Conservation (phyloP, 2,888 invertebrate species). For the Conus canariensis region DNA sequence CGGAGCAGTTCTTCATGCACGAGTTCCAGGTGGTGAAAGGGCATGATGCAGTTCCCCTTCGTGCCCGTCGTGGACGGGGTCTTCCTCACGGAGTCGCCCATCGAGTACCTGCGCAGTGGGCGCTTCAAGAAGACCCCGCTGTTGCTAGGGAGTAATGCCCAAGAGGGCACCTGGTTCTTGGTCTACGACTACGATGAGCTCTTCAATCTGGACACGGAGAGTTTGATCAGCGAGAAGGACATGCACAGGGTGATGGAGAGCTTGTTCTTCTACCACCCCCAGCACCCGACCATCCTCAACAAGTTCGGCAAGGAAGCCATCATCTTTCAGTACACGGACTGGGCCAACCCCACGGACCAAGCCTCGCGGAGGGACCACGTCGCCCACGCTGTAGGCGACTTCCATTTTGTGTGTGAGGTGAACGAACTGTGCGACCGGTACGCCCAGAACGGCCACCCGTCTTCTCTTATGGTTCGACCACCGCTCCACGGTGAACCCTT, state of each 20-base stretch:
- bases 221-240: slow-evolving; percentile 86
- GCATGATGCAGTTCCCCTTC: slow-evolving; percentile 92
- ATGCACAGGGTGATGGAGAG: slow-evolving; percentile 88
- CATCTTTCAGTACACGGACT: slow-evolving; percentile 94
- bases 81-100: slow-evolving; percentile 88
- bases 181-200: slow-evolving; percentile 87
- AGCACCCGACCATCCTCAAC: slow-evolving; percentile 82
- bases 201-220: slow-evolving; percentile 53
- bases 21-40: slow-evolving; percentile 56
- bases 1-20: slow-evolving; percentile 62
- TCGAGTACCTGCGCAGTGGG: slow-evolving; percentile 86
- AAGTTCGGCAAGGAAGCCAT: slow-evolving; percentile 89
- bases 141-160: slow-evolving; percentile 93
- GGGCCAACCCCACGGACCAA: slow-evolving; percentile 85
- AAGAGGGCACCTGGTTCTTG: slow-evolving; percentile 96
- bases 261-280: slow-evolving; percentile 86
- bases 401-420: slow-evolving; percentile 96
- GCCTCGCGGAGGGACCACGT: slow-evolving; percentile 24
- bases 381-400: slow-evolving; percentile 88
- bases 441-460: slow-evolving; percentile 91
- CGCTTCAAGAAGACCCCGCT: slow-evolving; percentile 96
- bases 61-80: slow-evolving; percentile 96
- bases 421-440: slow-evolving; percentile 94
- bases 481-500: slow-evolving; percentile 87
- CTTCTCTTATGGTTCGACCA: slow-evolving; percentile 94